Base-by-base conservation (phyloP, 1,140 invertebrate genomes). In the Drosophila arawakana region DNA sequence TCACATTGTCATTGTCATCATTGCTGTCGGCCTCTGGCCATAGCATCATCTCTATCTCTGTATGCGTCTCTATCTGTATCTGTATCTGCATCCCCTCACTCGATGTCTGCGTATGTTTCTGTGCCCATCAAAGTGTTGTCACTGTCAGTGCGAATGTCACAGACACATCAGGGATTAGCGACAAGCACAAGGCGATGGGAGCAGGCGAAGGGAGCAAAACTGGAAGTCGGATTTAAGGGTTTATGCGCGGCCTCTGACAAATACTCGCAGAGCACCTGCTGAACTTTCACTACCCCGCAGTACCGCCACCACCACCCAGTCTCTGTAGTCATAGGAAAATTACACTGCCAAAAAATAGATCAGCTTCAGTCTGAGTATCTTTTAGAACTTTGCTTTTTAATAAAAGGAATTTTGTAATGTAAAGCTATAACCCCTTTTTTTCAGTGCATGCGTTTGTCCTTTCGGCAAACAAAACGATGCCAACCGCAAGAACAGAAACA, bases 151-250 rank as follows among this genome's bases (percentile, higher is more conserved):
- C 82, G 73, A 81, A 90, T 91, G 90, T 91, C 90, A 90, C 52
- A 88, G 90, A 91, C 90, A 91, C 90, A 81, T 91, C 90, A 91
- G 90, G 90, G 90, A 91, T 91, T 91, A 91, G 72, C 74, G 74
- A 55, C 84, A 67, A 68, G 61, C 63, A 63, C 73, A 73, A 78
- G 63, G 66, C 69, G 63, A 52, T 41, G 61, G 57, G 34, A 21
- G 34, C 13, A 34, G 15, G 10, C 10, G 15, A 9, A 2, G 11
- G 11, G 39, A 18, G 7, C 10, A 46, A 18, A 44, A 21, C 67
- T 73, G 74, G 80, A 70, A 81, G 81, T 70, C 44, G 86, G 76
- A 78, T 90, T 90, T 90, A 81, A 78, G 82, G 81, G 81, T 76
- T 90, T 86, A 80, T 80, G 79, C 76, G 85, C 74, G 73, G 73